Percentiles rank a stretch among this genome's conserved stretches.
phyloP scores from a whole-genome alignment of 2,113 vertebrate species.

The Talpa occidentalis region DNA sequence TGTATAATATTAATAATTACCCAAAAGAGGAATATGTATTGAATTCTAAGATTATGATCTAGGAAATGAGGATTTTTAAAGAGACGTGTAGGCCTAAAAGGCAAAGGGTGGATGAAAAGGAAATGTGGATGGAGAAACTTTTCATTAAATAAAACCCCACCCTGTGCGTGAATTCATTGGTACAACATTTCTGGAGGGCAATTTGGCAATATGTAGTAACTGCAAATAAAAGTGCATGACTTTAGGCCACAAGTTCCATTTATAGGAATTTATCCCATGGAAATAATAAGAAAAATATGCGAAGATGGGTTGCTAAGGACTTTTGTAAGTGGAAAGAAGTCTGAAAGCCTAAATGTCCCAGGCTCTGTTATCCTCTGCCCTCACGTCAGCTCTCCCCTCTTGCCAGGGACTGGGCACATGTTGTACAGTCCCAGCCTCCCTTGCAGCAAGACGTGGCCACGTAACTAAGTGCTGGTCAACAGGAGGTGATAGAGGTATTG shows the following conservation, averaged over 20 bases:
- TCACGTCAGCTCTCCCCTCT: neutral
- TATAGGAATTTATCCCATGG: neutral
- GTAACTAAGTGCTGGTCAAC: neutral
- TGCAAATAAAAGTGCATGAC: neutral
- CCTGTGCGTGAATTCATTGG: neutral
- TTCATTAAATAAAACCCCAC: neutral
- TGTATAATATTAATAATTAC: neutral
- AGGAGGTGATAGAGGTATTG: neutral
- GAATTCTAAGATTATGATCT: slow-evolving; percentile 9
- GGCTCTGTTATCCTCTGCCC: neutral
- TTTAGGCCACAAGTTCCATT: neutral
- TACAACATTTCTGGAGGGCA: neutral
- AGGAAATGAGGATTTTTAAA: neutral
- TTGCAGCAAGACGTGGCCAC: neutral
- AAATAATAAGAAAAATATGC: neutral
- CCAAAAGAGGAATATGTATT: neutral
- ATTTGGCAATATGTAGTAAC: neutral
- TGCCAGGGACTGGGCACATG: too few relatives aligned
- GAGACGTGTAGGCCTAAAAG: slow-evolving; percentile 2
- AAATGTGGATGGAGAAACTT: neutral
- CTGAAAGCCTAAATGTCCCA: neutral
- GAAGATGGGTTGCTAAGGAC: neutral
- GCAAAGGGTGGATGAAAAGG: neutral
- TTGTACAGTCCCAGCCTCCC: neutral
- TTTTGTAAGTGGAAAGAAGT: neutral